These are phyloP conservation scores for Pseudocheirus occidentalis DNA, from an alignment of 2,797 vertebrate genomes.

Conservation along the genomic window DNA sequence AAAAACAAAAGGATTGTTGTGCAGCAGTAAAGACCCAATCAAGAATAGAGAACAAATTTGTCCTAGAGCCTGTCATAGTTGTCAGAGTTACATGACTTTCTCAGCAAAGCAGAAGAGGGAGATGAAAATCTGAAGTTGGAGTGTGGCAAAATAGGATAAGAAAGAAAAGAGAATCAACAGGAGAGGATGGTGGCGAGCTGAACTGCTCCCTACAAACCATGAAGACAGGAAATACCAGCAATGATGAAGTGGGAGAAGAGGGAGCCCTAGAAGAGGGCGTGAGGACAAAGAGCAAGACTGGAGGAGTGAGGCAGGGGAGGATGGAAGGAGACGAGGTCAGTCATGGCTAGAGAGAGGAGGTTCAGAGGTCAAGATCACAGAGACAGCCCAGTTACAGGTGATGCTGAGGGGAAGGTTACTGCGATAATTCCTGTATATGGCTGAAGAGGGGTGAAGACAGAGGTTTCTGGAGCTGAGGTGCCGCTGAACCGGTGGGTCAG, in stretches of 20 bases:
- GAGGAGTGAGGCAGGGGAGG: neutral
- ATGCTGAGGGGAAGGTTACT: neutral
- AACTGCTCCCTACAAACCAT: neutral
- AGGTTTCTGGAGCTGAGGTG: neutral
- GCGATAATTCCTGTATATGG: neutral
- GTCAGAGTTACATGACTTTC: neutral
- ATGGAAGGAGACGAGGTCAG: neutral
- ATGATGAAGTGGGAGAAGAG: neutral
- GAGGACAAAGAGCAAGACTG: neutral
- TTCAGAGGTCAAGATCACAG: neutral
- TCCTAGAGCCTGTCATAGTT: neutral
- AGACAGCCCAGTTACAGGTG: neutral
- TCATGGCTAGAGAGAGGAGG: neutral
- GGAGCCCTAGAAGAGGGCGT: neutral
- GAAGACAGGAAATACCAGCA: neutral
- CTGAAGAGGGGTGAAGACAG: neutral
- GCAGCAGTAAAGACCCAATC: neutral
- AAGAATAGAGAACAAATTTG: neutral
- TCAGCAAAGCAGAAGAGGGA: neutral
- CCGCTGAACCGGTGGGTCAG: neutral
- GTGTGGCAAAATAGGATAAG: neutral
- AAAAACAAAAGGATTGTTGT: neutral
- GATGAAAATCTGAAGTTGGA: neutral
- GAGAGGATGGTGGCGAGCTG: neutral
- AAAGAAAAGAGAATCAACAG: neutral